Conservation (phyloP, 2,888 invertebrate species). For the Diadromus collaris region DNA sequence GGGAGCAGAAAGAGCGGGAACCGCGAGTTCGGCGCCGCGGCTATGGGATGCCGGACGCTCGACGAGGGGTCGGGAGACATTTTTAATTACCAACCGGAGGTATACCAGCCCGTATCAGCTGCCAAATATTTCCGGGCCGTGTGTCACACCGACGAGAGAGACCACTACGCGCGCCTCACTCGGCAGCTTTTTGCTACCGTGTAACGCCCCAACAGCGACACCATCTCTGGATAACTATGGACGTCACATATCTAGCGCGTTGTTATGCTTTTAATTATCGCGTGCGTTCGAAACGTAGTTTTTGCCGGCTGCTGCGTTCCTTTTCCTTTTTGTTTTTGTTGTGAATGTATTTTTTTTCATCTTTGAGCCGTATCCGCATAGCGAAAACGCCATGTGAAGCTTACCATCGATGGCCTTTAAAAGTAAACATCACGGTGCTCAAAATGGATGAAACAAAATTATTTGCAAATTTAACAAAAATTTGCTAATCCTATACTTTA, state of each 20-base stretch:
- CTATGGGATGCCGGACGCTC: conserved; percentile 43
- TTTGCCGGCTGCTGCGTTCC: neutral
- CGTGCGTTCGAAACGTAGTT: conserved; percentile 39
- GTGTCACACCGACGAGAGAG: conserved; percentile 68
- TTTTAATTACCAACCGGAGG: conserved; percentile 79
- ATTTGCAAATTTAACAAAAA: too few species aligned
- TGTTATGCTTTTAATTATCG: conserved; percentile 61
- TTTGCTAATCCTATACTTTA: too few species aligned
- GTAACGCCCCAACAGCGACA: conserved; percentile 39
- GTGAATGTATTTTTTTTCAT: neutral
- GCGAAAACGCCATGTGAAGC: neutral
- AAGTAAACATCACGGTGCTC: too few species aligned
- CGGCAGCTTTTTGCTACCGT: conserved; percentile 47
- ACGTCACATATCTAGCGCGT: conserved; percentile 43
- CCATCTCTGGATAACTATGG: conserved; percentile 20
- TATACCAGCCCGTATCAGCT: conserved; percentile 76
- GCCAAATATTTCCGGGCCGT: conserved; percentile 78
- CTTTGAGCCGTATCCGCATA: neutral
- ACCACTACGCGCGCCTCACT: conserved; percentile 3
- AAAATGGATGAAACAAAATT: too few species aligned
- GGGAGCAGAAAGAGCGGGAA: conserved; percentile 52
- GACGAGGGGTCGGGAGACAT: conserved; percentile 76
- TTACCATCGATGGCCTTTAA: neutral
- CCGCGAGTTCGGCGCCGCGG: conserved; percentile 38
- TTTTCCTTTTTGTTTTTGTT: neutral